Evolutionary conservation across 2,888 invertebrate genomes (phyloP).

Genomic region (Philhelius pedissequus): DNA sequence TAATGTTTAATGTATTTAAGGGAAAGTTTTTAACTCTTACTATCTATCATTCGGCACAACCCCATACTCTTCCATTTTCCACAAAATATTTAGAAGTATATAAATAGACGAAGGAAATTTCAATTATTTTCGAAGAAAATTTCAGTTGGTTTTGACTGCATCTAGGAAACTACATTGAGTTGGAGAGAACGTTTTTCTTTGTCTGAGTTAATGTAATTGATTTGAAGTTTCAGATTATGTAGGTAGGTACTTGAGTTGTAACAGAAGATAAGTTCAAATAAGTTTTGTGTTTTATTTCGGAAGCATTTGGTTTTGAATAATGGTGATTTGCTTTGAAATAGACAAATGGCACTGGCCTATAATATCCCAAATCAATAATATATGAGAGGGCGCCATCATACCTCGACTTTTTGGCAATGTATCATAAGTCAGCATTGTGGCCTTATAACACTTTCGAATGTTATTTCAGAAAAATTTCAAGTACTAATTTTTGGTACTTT

Average conservation of each 20-base stretch:
- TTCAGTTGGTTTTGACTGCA: constrained; percentile 1
- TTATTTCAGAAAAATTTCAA: too few relatives aligned
- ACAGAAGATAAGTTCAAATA: not conserved
- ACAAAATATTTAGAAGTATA: not conserved
- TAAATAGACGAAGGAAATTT: constrained; percentile 27
- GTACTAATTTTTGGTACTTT: too few relatives aligned
- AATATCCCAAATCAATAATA: too few relatives aligned
- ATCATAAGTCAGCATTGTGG: too few relatives aligned
- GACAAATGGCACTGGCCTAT: too few relatives aligned
- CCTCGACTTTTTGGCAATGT: too few relatives aligned
- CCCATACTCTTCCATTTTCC: not conserved
- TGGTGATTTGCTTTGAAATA: too few relatives aligned
- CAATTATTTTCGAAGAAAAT: constrained; percentile 12
- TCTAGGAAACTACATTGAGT: constrained; percentile 9
- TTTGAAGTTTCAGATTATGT: constrained; percentile 25
- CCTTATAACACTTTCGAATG: too few relatives aligned
- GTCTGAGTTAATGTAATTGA: constrained; percentile 25
- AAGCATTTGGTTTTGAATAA: too few relatives aligned
- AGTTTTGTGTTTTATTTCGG: not conserved
- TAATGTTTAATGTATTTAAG: not conserved
- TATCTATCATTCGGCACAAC: not conserved
- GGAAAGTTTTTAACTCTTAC: constrained; percentile 12
- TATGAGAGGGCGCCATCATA: too few relatives aligned
- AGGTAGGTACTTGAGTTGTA: not conserved
- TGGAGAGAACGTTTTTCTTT: not conserved